Evolutionary conservation across 2,797 vertebrate species (phyloP), one percentile per base, ranked within the genome.

Genomic region (Rhodeus uyekii): DNA sequence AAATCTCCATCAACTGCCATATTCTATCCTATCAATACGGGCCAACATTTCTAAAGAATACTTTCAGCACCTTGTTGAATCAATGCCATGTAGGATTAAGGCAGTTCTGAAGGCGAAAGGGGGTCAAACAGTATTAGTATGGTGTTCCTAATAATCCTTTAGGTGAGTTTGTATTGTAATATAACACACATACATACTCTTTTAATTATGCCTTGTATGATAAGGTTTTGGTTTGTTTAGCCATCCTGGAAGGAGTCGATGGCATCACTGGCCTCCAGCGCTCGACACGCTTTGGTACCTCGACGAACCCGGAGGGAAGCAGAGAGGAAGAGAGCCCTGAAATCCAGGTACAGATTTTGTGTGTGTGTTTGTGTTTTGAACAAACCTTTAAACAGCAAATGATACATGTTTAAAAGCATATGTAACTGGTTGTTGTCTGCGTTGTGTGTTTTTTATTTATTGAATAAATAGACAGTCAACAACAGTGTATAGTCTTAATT

Each of bases 211-310:
- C 39, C 24, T 3, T 8, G 38, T 12, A 42, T 46, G 50, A 8
- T 19, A 14, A 24, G 34, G 79, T 29, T 80, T 8, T 65, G 19
- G n/a, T 78, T 75, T n/a, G 48, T 22, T 78, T 80, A 97, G 95
- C 92, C 95, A 67, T 96, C 96, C 78, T 93, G 94, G 91, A 96
- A 90, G 77, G 95, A 91, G 16, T 94, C 92, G 4, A 84, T 95
- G 72, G 92, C 93, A 34, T 94, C 92, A 0, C 86, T 97, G 12
- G 61, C 94, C 38, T 73, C 29, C 77, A 92, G 85, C 0, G 82
- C 95, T 83, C 92, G 92, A 53, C 92, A 90, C 14, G 90, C 90
- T 48, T 86, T 96, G 87, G 89, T 93, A 27, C 93, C 90, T 78
- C 79, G 88, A 4, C 48, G 4, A 86, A 79, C 85, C 76, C 91